phyloP scores from a whole-genome alignment of 2,113 vertebrate species.

The Callorhinus ursinus region DNA sequence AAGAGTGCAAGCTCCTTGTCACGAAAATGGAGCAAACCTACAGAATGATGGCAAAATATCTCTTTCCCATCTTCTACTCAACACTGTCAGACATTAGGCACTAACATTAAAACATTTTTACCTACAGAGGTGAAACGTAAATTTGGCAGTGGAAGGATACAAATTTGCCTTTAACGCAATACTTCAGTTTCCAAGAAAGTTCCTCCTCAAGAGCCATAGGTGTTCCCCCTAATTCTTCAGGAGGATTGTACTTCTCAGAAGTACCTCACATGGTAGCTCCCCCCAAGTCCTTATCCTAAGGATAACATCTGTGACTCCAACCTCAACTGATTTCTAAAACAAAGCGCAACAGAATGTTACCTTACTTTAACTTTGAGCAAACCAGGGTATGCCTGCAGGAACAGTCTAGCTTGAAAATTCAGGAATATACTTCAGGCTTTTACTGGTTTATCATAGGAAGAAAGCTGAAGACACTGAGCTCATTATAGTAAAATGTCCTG shows the following conservation, averaged over 20 bases:
- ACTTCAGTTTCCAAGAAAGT: conserved; percentile 13
- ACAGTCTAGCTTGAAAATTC: neutral
- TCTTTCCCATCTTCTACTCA: conserved; percentile 40
- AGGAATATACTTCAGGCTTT: neutral
- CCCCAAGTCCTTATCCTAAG: conserved; percentile 37
- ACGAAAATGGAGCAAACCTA: neutral
- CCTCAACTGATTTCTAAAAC: conserved; percentile 60
- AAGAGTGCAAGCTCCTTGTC: neutral
- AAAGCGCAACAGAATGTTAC: conserved; percentile 22
- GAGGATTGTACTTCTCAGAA: conserved; percentile 35
- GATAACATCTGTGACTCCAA: conserved; percentile 23
- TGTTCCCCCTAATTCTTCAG: neutral
- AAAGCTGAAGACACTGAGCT: conserved; percentile 4
- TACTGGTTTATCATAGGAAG: neutral
- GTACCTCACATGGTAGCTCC: neutral
- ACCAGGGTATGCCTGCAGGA: neutral
- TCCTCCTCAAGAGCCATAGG: neutral
- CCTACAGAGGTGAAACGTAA: conserved; percentile 35
- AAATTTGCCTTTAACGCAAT: conserved; percentile 39
- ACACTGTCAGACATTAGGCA: conserved; percentile 4
- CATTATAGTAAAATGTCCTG: conserved; percentile 45
- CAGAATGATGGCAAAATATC: neutral
- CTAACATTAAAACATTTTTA: conserved; percentile 64
- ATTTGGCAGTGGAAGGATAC: neutral
- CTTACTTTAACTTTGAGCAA: conserved; percentile 51